phyloP scores from a whole-genome alignment of 2,797 vertebrate species.

The Saxicola maurus region DNA sequence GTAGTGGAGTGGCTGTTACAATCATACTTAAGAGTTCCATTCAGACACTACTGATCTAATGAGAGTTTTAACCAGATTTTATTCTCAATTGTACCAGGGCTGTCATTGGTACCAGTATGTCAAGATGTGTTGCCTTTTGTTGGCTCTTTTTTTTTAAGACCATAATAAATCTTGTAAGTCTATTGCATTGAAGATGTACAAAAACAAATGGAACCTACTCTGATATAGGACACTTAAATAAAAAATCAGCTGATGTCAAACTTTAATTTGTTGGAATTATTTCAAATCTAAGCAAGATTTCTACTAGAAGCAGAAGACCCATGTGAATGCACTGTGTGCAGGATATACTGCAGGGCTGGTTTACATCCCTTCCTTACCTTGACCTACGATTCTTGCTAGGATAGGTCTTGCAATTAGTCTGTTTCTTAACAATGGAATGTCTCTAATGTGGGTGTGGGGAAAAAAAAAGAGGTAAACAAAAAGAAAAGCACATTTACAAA shows the following conservation, averaged over 20 bases:
- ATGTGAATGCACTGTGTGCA: fast-evolving
- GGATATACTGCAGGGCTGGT: not conserved
- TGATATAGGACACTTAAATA: conserved; percentile 27
- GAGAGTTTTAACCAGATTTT: not conserved
- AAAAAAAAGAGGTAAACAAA: not conserved
- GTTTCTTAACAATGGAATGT: not conserved
- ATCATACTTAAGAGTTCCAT: not conserved
- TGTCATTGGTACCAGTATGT: not conserved
- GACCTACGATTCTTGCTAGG: fast-evolving
- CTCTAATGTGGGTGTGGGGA: fast-evolving
- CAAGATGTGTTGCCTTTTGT: not conserved
- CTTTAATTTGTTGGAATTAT: not conserved
- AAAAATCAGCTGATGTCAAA: conserved; percentile 12
- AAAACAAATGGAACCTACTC: conserved; percentile 1
- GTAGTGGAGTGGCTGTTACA: not conserved
- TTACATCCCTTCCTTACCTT: not conserved
- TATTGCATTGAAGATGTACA: conserved; percentile 31
- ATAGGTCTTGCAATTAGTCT: not conserved
- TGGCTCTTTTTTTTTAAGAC: conserved; percentile 26
- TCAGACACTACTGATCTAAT: not conserved
- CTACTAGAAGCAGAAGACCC: not conserved
- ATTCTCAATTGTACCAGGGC: not conserved
- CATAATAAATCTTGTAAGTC: conserved; percentile 14
- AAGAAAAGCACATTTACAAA: conserved; percentile 67
- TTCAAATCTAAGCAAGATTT: not conserved